A percentile compares a stretch with the other conserved stretches of the same genome.
These are phyloP conservation scores for Scomber scombrus DNA, from an alignment of 2,113 vertebrate genomes.

Conservation along the genomic window DNA sequence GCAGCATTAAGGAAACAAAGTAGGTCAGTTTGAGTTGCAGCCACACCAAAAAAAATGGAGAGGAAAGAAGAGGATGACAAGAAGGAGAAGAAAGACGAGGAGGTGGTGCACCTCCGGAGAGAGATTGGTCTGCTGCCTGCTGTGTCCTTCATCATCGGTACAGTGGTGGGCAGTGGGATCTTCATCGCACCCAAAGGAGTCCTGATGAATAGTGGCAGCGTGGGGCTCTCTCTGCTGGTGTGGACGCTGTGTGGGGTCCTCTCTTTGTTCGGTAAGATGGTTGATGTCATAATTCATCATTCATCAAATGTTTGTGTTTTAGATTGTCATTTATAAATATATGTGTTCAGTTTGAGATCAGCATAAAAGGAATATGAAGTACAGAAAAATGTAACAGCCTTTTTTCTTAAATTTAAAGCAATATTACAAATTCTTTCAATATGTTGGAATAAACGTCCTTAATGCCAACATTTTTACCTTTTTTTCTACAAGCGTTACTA, in stretches of 20 bases:
- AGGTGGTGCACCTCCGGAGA: conserved; percentile 74
- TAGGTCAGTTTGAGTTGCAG: background rate
- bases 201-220: conserved; percentile 88
- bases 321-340: too few relatives aligned
- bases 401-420: too few relatives aligned
- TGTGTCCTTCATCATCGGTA: conserved; percentile 86
- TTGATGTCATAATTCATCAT: too few relatives aligned
- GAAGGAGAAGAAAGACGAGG: conserved; percentile 28
- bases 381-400: too few relatives aligned
- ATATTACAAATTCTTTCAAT: too few relatives aligned
- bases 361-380: too few relatives aligned
- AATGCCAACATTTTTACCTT: too few relatives aligned
- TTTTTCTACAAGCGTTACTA: too few relatives aligned
- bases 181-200: conserved; percentile 93
- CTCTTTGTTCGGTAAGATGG: conserved; percentile 87
- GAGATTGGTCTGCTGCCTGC: conserved; percentile 87
- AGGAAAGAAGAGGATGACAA: conserved; percentile 24
- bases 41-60: conserved; percentile 38
- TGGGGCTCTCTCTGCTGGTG: conserved; percentile 89
- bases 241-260: conserved; percentile 89
- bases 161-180: conserved; percentile 92
- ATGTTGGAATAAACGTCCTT: too few relatives aligned
- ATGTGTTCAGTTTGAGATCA: too few relatives aligned
- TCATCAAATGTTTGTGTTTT: too few relatives aligned
- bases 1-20: background rate